Evolutionary conservation across 2,113 vertebrate genomes (phyloP), one percentile per base, ranked within the genome.

Genomic region (Epinephelus fuscoguttatus): DNA sequence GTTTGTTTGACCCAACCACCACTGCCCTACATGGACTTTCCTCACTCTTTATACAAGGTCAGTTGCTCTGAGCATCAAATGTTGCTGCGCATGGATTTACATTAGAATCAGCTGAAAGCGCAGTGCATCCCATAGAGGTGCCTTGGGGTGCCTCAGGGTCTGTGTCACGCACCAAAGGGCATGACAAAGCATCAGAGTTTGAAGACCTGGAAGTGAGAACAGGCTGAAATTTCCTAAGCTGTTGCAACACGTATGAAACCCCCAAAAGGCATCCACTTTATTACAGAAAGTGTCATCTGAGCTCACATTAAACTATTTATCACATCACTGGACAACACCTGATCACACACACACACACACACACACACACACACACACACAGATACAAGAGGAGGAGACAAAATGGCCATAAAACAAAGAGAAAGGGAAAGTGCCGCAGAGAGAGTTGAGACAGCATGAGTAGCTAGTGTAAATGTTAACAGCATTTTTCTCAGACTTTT

Each of bases 371-470:
- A 66, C 47, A 59, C 17, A 56, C 50, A 59, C 49, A 64, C 27
- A 63, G 59, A 67, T 30, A 70, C 12, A 40, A 76, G 55, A 12
- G 45, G 30, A 66, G 59, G 69, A 83, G 67, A 45, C 55, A 47
- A 68, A 88, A 78, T 59, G 86, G 78, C 55, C 76, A 86, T 80
- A 82, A 80, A 86, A 75, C 14, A 30, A 5, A 59, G 30, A 60
- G 7, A 11, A 23, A 59, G 56, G 56, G 25, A 40, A 63, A 45
- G 62, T 6, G 40, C 40, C 45, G 62, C 40, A 66, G 12, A 21
- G 10, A 70, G n/a, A 69, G 47, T 10, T 75, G 62, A 42, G 68
- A 66, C 68, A 79, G 27, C 55, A 57, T 14, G 42, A 71, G 81
- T 56, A 63, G 27, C 49, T 25, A 17, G 27, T 47, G 19, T 70